Conservation (phyloP, 2,888 invertebrate species). For the Ormyrus nitidulus region DNA sequence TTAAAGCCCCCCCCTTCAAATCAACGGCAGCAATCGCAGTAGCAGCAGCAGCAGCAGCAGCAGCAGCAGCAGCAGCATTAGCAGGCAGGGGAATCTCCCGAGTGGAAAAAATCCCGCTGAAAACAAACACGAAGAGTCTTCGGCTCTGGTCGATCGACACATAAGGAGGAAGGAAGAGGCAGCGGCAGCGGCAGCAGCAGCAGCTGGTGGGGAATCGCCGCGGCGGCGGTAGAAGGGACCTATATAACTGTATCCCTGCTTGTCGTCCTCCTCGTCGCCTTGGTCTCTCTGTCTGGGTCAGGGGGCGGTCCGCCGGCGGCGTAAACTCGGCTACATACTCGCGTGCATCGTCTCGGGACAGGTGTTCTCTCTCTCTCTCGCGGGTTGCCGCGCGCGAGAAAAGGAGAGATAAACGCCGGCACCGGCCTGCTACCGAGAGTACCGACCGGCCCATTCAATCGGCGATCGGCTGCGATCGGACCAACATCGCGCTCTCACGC, state of each 20-base stretch:
- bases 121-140: too few relatives aligned
- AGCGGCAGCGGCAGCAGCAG: background rate
- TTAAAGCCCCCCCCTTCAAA: too few relatives aligned
- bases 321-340: conserved; percentile 66
- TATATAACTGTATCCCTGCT: conserved; percentile 49
- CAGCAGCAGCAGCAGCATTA: too few relatives aligned
- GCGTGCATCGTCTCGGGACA: conserved; percentile 72
- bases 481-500: too few relatives aligned
- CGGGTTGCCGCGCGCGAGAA: conserved; percentile 12
- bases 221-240: conserved; percentile 42
- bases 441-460: conserved; percentile 40
- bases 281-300: conserved; percentile 77
- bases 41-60: too few relatives aligned
- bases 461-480: conserved; percentile 42
- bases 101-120: too few relatives aligned
- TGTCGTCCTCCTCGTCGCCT: background rate
- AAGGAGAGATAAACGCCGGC: conserved; percentile 1
- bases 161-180: background rate
- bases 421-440: background rate
- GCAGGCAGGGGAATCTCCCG: too few relatives aligned
- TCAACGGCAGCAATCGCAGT: too few relatives aligned
- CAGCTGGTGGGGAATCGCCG: background rate
- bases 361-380: conserved; percentile 70
- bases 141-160: background rate
- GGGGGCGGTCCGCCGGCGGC: conserved; percentile 76